Evolutionary conservation across 2,113 vertebrate genomes (phyloP).

Genomic region (Pseudolaguvia tuberculata): DNA sequence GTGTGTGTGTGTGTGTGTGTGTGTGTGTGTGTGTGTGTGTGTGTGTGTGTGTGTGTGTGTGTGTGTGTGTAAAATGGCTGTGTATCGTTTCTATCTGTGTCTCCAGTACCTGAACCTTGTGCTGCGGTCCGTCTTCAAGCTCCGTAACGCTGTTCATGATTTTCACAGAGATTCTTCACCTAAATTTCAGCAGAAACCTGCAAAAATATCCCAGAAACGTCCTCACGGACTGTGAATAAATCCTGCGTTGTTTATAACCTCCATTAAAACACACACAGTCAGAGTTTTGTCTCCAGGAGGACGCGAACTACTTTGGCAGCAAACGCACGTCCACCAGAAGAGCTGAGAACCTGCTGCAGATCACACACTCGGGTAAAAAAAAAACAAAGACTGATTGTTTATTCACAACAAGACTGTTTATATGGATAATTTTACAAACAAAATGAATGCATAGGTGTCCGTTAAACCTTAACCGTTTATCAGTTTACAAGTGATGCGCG

Average conservation of each 20-base stretch:
- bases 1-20: no score
- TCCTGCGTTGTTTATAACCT: slow-evolving; percentile 43
- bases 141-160: slow-evolving; percentile 61
- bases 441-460: no score
- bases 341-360: slow-evolving; percentile 17
- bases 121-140: slow-evolving; percentile 58
- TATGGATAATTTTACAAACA: no score
- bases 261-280: slow-evolving; percentile 33
- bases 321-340: not conserved
- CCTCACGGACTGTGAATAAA: slow-evolving; percentile 34
- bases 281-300: slow-evolving; percentile 26
- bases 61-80: not conserved
- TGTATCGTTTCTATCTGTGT: not conserved
- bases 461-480: no score
- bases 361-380: not conserved
- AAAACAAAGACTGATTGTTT: not conserved
- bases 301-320: slow-evolving; percentile 39
- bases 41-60: not conserved
- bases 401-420: not conserved
- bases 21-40: no score
- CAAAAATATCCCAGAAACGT: slow-evolving; percentile 40
- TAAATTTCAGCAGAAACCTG: slow-evolving; percentile 41
- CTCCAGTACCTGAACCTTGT: slow-evolving; percentile 52
- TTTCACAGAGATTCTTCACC: slow-evolving; percentile 51
- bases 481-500: not conserved